Evolutionary conservation across 2,797 vertebrate genomes (phyloP), one percentile per base, ranked within the genome.

Genomic region (Perodicticus potto): DNA sequence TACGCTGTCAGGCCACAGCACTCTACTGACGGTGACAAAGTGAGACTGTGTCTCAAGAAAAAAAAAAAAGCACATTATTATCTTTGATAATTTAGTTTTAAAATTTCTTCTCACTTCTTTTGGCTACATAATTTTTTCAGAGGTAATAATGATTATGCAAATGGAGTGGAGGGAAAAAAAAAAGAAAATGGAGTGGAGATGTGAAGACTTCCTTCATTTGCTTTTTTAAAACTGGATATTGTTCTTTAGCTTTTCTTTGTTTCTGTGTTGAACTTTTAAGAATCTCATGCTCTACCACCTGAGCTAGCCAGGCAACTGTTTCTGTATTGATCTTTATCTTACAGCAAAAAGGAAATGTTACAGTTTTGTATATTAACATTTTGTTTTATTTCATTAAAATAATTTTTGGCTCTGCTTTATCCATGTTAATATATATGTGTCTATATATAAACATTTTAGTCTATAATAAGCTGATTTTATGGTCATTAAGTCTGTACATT

Each of bases 391-490:
- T 65, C 63, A 32, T 65, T 65, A 65, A 65, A 65, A 63, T 32
- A 0, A 16, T 65, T 63, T 65, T 65, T 65, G 17, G 63, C 63
- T 65, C 13, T 65, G 14, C 63, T 65, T 32, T 29, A 65, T 65
- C 27, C 63, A 32, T 65, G 29, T 65, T 65, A 29, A 32, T 16
- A 65, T 29, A 65, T 6, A 65, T 65, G 43, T 45, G 43, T 45
- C 1, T 86, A 80, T 43, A 61, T 86, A 27, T 86, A 89, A 76
- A 37, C 82, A 85, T 92, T 95, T 95, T 95, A 82, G 69, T 93
- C 40, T 88, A 43, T 86, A 70, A 78, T 86, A 91, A 93, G 57
- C 5, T 90, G 22, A 3, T 90, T 97, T 93, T 49, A 22, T 95
- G 49, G 34, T 86, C 94, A 0, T 72, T 45, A 91, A 69, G 9